Evolutionary conservation across 2,797 vertebrate species (phyloP).

Genomic region (Malacoctenus gilli): DNA sequence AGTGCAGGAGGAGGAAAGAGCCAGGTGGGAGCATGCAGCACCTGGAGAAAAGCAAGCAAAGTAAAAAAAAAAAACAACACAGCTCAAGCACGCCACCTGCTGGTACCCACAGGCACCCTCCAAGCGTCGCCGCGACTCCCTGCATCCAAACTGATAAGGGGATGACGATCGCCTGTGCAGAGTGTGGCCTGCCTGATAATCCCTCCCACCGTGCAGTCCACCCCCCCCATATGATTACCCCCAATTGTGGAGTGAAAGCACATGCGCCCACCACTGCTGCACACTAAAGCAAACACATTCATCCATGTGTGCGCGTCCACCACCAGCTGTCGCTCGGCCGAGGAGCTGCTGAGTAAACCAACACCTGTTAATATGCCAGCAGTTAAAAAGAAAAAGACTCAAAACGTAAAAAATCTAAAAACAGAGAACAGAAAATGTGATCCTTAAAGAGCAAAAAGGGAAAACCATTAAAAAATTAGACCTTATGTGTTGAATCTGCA

Average conservation of each 20-base stretch:
- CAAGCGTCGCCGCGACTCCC: background rate
- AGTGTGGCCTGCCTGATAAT: constrained; percentile 23
- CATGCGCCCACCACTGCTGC: background rate
- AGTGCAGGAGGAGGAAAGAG: too few species aligned
- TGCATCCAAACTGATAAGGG: constrained; percentile 25
- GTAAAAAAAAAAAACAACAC: too few species aligned
- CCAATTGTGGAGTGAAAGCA: background rate
- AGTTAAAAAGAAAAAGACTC: background rate
- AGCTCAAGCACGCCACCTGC: constrained; percentile 51
- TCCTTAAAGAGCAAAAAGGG: background rate
- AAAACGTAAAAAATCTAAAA: too few species aligned
- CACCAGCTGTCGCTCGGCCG: constrained; percentile 10
- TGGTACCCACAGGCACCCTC: constrained; percentile 35
- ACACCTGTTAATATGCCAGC: too few species aligned
- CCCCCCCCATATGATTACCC: constrained; percentile 6
- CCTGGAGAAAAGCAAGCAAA: too few species aligned
- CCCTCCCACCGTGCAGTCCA: constrained; percentile 1
- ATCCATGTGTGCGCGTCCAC: background rate
- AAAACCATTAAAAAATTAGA: background rate
- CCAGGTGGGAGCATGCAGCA: too few species aligned
- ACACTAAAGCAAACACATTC: constrained; percentile 8
- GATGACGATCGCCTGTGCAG: constrained; percentile 4
- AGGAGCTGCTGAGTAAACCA: constrained; percentile 3
- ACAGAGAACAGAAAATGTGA: background rate
- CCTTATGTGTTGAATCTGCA: too few species aligned